These are phyloP conservation scores for Siniperca chuatsi DNA, from an alignment of 2,113 vertebrate genomes.

Conservation along the genomic window DNA sequence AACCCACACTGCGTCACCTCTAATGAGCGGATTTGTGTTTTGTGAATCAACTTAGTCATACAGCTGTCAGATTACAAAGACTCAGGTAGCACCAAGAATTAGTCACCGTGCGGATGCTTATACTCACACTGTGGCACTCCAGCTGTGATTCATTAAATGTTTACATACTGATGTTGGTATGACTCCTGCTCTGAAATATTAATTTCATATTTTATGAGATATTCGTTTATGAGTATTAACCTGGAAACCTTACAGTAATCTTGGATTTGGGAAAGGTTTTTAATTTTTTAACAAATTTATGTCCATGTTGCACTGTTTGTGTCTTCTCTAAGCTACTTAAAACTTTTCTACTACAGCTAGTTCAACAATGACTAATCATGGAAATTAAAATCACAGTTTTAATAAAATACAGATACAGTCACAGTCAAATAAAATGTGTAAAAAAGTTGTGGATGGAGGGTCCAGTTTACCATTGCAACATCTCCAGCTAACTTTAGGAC, in stretches of 20 bases:
- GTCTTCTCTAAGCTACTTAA: neutral
- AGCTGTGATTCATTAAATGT: slow-evolving; percentile 49
- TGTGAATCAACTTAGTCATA: slow-evolving; percentile 37
- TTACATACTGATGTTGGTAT: slow-evolving; percentile 3
- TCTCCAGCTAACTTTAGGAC: neutral
- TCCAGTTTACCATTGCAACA: neutral
- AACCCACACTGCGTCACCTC: slow-evolving; percentile 32
- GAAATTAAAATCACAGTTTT: neutral
- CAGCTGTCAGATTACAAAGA: slow-evolving; percentile 60
- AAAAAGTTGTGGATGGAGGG: neutral
- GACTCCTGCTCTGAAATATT: slow-evolving; percentile 25
- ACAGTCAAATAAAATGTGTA: neutral
- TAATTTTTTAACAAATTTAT: neutral
- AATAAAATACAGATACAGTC: neutral
- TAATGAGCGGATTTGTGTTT: slow-evolving; percentile 61
- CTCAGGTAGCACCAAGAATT: slow-evolving; percentile 39
- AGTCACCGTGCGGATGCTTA: slow-evolving; percentile 22
- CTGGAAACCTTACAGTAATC: slow-evolving; percentile 1
- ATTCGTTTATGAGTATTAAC: slow-evolving; percentile 6
- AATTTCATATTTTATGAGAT: slow-evolving; percentile 22
- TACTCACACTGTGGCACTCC: neutral
- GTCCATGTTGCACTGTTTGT: neutral
- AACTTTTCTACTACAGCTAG: neutral
- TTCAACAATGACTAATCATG: neutral
- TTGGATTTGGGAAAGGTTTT: slow-evolving; percentile 5